Percentiles rank a stretch among this genome's conserved stretches.
phyloP scores from a whole-genome alignment of 2,113 vertebrate genomes.

The Triplophysa siluroides region DNA sequence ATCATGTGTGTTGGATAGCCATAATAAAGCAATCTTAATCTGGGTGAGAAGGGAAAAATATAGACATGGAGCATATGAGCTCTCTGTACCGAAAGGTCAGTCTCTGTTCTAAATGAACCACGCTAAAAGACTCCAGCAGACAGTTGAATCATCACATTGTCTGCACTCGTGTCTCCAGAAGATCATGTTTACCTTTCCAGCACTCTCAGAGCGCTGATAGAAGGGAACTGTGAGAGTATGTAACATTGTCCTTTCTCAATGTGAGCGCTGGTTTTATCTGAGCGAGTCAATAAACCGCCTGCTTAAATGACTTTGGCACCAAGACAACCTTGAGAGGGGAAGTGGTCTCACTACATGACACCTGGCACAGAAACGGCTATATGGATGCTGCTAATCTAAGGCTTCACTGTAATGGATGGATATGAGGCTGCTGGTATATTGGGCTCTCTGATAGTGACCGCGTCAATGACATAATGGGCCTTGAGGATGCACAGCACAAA shows the following conservation, averaged over 20 bases:
- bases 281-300: slow-evolving; percentile 34
- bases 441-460: slow-evolving; percentile 20
- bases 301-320: slow-evolving; percentile 22
- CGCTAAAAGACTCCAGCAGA: slow-evolving; percentile 27
- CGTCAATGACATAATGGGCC: slow-evolving; percentile 11
- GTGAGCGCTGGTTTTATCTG: slow-evolving; percentile 28
- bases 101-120: slow-evolving; percentile 6
- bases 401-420: slow-evolving; percentile 30
- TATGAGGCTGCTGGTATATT: slow-evolving; percentile 5
- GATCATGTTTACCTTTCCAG: slow-evolving; percentile 46
- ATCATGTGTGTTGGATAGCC: neutral
- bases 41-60: slow-evolving; percentile 6
- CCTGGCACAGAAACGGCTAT: slow-evolving; percentile 2
- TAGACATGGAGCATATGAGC: neutral
- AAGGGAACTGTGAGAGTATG: slow-evolving; percentile 1
- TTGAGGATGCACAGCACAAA: slow-evolving; percentile 24
- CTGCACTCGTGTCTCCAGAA: slow-evolving; percentile 20
- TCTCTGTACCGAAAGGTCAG: slow-evolving; percentile 12
- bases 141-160: slow-evolving; percentile 23
- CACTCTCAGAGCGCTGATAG: slow-evolving; percentile 14
- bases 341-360: slow-evolving; percentile 29
- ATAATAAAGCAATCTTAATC: neutral
- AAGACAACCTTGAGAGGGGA: slow-evolving; percentile 40
- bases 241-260: slow-evolving; percentile 13
- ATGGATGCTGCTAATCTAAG: slow-evolving; percentile 28